Evolutionary conservation across 2,113 vertebrate genomes (phyloP), one percentile per base, ranked within the genome.

Genomic region (Aegithalos caudatus): DNA sequence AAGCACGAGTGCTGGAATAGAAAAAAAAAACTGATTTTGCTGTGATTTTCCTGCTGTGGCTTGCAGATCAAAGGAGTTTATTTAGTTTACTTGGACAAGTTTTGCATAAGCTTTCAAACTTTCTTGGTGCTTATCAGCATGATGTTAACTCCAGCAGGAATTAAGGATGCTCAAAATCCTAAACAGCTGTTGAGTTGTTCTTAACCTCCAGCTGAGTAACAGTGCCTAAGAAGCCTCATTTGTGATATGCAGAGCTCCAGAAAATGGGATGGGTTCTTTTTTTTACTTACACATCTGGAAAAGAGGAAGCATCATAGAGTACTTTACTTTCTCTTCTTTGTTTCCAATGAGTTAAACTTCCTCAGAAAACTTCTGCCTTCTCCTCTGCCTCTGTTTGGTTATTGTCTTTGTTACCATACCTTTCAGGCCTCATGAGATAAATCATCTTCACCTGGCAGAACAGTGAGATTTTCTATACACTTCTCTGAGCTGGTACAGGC

Each of bases 21-120:
- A n/a, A 37, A 50, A 44, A 50, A 44, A 65, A 84, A 61, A 69
- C 20, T 57, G 40, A 64, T 94, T 64, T 84, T 6, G 31, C 53
- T 85, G n/a, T 80, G 54, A 16, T 88, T 85, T 83, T 73, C 81
- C 65, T 92, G 91, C 83, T 92, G 71, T 69, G 42, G 40, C 48
- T 79, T 92, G 73, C 23, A 91, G 73, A 92, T 94, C 60, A 96
- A 91, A 92, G 67, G 10, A 31, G 21, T 54, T 84, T 27, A 16
- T 40, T 20, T 62, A 18, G 81, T 86, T 92, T 89, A 42, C 73
- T 90, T 90, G 54, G 61, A 53, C 13, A 38, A 85, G 23, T 96
- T 95, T 81, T 97, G 53, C 61, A 53, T 69, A 67, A 86, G 50
- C 72, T 80, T 50, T 77, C 87, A 69, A 66, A 92, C 65, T 94